Evolutionary conservation across 2,113 vertebrate genomes (phyloP), one percentile per base, ranked within the genome.

Genomic region (Oreochromis tanganicae): DNA sequence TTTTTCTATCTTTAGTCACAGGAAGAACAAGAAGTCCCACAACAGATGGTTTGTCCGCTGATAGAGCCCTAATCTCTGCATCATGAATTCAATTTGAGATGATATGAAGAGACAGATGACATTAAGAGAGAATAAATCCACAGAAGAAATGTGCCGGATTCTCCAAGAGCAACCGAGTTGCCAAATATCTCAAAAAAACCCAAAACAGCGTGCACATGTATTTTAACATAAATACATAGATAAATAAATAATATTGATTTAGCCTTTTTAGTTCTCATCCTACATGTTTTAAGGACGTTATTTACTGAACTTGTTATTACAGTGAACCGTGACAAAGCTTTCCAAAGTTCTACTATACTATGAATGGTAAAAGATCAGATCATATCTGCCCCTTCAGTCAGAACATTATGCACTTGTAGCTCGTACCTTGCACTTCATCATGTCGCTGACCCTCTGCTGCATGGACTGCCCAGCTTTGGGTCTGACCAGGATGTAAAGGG

Each of bases 381-480:
- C 66, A 24, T 71, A 3, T 46, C 38, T 48, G 9, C 9, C 43
- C 24, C 29, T 32, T 17, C 3, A 1, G 43, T 32, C 43, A 50
- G 43, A 50, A 61, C 50, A 56, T 38, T 38, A 43, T 78, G 38
- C 32, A 16, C 41, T 19, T 78, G 27, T 50, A 29, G 32, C 87
- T 24, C 89, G 89, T 92, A 99, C 98, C 97, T 98, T 98, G 94
- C 97, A 98, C 73, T 97, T 97, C 91, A 99, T 95, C 97, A 99
- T 97, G 94, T 97, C 97, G 63, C 90, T 94, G 85, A 99, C 97
- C 79, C 98, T 96, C 93, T 98, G 96, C 93, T 97, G 96, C 94
- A 97, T 97, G 5, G 97, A 97, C 86, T 98, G 98, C 3, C 98
- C 98, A 8, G 97, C 96, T 94, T 99, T 99, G 85, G 98, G 97